These are phyloP conservation scores for Proisotoma minuta DNA, from an alignment of 2,888 invertebrate genomes.

Conservation along the genomic window DNA sequence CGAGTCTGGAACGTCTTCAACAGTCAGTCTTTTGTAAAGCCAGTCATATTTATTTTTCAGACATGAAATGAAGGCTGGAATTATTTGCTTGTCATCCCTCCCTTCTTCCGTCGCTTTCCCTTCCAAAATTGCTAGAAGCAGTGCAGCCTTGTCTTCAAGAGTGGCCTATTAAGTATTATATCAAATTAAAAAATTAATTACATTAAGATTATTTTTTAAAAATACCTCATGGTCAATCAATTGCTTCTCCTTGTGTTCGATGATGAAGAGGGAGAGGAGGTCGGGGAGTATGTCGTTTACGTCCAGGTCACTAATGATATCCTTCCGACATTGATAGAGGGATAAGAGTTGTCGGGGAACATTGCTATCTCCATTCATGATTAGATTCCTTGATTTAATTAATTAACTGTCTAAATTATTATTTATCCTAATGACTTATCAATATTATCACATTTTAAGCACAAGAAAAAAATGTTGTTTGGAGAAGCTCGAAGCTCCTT, in stretches of 20 bases:
- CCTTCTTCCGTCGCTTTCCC: constrained; percentile 20
- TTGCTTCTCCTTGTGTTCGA: constrained; percentile 49
- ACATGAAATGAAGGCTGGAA: constrained; percentile 34
- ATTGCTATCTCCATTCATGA: constrained; percentile 15
- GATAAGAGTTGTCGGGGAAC: constrained; percentile 15
- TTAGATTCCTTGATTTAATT: no score
- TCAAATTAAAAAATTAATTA: not conserved
- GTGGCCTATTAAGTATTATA: constrained; percentile 23
- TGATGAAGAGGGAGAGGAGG: constrained; percentile 53
- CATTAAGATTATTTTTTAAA: not conserved
- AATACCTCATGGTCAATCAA: constrained; percentile 41
- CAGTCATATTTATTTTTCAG: constrained; percentile 44
- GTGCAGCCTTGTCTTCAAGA: constrained; percentile 30
- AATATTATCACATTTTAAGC: no score
- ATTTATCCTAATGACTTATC: no score
- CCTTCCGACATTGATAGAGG: constrained; percentile 47
- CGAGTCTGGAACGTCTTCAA: constrained; percentile 32
- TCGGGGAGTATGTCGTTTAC: constrained; percentile 55
- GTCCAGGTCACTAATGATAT: constrained; percentile 55
- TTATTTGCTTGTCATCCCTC: constrained; percentile 12
- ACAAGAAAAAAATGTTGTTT: no score
- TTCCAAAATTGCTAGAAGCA: constrained; percentile 31
- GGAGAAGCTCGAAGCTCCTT: no score
- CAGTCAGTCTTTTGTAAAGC: constrained; percentile 39
- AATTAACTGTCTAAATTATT: no score